These are phyloP conservation scores for Coracopsis vasa DNA, from an alignment of 2,113 vertebrate species.

Conservation along the genomic window DNA sequence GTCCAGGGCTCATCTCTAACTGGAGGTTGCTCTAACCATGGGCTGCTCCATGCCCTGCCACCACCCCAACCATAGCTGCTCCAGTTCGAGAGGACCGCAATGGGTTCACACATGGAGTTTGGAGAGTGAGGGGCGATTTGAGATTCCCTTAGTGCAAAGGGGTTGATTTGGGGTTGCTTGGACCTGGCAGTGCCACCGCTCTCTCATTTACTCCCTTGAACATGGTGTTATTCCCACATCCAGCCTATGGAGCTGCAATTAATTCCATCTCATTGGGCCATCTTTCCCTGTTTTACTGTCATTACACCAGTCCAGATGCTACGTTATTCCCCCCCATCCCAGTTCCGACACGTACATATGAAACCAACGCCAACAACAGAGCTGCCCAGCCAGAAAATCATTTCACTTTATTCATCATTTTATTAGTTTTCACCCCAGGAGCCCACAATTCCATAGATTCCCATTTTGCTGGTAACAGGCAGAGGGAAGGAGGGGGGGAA, in stretches of 20 bases:
- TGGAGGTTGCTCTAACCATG: neutral
- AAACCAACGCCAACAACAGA: neutral
- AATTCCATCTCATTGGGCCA: neutral
- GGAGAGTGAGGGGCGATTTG: fast-evolving
- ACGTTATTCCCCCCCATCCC: neutral
- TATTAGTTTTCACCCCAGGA: neutral
- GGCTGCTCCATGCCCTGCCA: neutral
- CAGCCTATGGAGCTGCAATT: neutral
- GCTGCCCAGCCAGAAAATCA: neutral
- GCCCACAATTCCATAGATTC: neutral
- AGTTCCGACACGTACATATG: neutral
- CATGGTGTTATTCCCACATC: fast-evolving
- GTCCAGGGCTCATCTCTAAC: neutral
- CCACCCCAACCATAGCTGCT: neutral
- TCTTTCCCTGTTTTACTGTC: neutral
- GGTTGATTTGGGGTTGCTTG: fast-evolving
- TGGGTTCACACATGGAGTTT: fast-evolving
- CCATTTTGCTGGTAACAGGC: neutral
- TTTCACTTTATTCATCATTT: neutral
- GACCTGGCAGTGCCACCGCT: neutral
- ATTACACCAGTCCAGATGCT: neutral
- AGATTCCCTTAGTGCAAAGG: fast-evolving
- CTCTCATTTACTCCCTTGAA: neutral
- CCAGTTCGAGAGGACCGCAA: fast-evolving
- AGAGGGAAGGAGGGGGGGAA: neutral